Conservation (phyloP, 2,888 invertebrate species). For the Ormia ochracea region DNA sequence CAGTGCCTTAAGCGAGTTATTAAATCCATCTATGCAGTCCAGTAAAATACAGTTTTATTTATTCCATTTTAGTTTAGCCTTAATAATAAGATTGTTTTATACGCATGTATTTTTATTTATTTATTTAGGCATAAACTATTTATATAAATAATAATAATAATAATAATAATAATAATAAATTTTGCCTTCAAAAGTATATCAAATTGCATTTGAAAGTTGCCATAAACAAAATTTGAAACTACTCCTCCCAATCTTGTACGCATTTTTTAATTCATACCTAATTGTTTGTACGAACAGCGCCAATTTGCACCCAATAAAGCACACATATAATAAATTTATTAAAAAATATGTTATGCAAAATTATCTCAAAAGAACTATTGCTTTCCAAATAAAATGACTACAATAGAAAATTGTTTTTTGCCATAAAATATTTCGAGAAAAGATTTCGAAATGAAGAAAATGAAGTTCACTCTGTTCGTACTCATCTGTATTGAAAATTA, state of each 20-base stretch:
- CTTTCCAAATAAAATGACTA: too few species aligned
- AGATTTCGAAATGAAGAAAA: too few species aligned
- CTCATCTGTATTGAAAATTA: not conserved
- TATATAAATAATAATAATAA: too few species aligned
- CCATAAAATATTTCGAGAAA: too few species aligned
- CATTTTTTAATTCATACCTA: too few species aligned
- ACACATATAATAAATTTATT: too few species aligned
- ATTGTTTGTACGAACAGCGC: too few species aligned
- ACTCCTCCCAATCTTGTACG: not conserved
- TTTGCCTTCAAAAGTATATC: conserved; percentile 4
- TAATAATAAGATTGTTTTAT: conserved; percentile 29
- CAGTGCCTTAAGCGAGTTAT: not conserved
- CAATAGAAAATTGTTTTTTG: too few species aligned
- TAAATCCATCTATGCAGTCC: not conserved
- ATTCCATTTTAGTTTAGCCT: conserved; percentile 16
- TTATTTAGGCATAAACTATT: not conserved
- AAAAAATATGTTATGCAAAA: too few species aligned
- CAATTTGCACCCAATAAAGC: too few species aligned
- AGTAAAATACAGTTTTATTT: conserved; percentile 9
- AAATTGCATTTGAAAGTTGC: conserved; percentile 46
- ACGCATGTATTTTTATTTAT: conserved; percentile 12
- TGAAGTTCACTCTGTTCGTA: too few species aligned
- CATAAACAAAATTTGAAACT: conserved; percentile 25
- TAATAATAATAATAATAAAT: not conserved
- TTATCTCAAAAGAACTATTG: too few species aligned